Evolutionary conservation across 1,140 invertebrate genomes (phyloP), one percentile per base, ranked within the genome.

Genomic region (Drosophila sulfurigaster): DNA sequence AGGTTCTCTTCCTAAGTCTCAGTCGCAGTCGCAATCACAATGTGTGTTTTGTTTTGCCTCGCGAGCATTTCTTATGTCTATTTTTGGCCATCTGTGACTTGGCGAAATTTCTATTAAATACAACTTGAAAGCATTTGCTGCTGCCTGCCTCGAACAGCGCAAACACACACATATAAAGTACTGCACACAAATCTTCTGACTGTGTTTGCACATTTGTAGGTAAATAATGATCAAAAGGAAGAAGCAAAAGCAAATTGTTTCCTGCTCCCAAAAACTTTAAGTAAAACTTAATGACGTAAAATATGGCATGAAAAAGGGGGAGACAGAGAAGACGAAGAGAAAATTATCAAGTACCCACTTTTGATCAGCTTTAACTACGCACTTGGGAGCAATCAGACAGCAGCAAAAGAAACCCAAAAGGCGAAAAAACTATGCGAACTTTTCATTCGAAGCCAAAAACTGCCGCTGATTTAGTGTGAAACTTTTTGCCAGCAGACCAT

Each of bases 381-480:
- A 85, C 85, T 90, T 74, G 85, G 85, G 85, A 89, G 81, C 81
- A 79, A 90, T 89, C 85, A 65, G 35, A 73, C 43, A 35, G 3
- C 63, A 57, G 57, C 57, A 54, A 54, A 51, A 28, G 28, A 56
- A 71, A 57, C 35, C 48, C 16, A 20, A 35, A 20, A 25, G 20
- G 4, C 15, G 49, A 25, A 67, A 88, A 64, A 88, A 75, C 78
- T 80, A 83, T 83, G 71, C 65, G 78, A 85, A 81, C 78, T 79
- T 77, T 75, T 67, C 13, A 46, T 64, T n/a, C 1, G 11, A 20
- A 35, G 20, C 3, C 10, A 7, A 41, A 59, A 65, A 76, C 70
- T 83, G 80, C 48, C 72, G 64, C 86, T 89, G 85, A 89, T 89
- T 89, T 89, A 89, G 85, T 89, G 85, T 81, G 66, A 90, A 89